phyloP scores from a whole-genome alignment of 2,888 invertebrate species.

The Sinohyriopsis cumingii region DNA sequence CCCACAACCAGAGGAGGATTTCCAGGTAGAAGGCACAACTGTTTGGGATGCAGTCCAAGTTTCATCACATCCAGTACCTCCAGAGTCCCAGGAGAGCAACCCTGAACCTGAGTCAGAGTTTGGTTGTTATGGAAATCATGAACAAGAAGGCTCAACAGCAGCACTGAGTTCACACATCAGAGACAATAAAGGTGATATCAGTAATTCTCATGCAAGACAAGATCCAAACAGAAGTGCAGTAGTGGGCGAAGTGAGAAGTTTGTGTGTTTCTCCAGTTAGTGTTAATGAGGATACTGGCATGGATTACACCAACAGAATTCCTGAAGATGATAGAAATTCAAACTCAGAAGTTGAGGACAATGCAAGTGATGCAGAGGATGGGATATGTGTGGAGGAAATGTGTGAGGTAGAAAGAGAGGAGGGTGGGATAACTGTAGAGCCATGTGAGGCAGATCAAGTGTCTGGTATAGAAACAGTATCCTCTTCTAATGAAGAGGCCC shows the following conservation, averaged over 20 bases:
- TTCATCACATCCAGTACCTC: background rate
- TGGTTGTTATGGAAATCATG: background rate
- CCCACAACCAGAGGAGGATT: conserved; percentile 40
- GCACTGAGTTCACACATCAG: background rate
- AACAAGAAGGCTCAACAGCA: background rate
- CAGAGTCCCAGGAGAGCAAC: background rate
- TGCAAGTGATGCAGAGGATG: background rate
- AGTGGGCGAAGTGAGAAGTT: background rate
- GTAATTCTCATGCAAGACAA: background rate
- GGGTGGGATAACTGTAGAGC: background rate
- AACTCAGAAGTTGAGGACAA: conserved; percentile 9
- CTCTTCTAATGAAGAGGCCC: no score
- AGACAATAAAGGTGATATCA: conserved; percentile 1
- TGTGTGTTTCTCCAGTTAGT: no score
- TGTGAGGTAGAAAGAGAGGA: conserved; percentile 1
- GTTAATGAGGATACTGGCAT: no score
- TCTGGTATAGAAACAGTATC: no score
- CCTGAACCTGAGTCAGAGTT: background rate
- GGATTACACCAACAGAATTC: no score
- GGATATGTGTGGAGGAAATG: background rate
- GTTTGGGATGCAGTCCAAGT: no score
- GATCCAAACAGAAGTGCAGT: no score
- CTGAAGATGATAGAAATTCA: background rate
- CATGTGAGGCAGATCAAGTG: no score
- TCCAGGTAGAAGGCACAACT: background rate